Evolutionary conservation across 2,113 vertebrate genomes (phyloP).

Genomic region (Pachyramphus minor): DNA sequence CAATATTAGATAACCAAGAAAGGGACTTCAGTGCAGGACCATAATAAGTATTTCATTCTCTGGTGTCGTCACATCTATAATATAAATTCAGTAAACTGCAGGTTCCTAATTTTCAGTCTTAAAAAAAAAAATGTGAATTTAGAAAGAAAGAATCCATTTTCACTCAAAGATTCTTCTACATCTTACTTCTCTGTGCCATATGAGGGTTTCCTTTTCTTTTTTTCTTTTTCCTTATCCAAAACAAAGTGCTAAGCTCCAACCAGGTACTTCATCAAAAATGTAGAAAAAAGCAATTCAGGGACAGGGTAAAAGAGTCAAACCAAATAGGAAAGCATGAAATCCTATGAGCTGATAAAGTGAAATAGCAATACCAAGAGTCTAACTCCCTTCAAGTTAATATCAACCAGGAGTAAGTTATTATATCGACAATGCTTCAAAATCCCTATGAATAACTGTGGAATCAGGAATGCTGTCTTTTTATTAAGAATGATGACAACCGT

Average conservation of each 20-base stretch:
- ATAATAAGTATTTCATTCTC: background rate
- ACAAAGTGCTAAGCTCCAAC: background rate
- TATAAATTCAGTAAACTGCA: background rate
- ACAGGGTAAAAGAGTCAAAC: background rate
- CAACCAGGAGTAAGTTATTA: background rate
- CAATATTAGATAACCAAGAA: background rate
- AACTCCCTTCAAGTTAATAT: background rate
- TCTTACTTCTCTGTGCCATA: background rate
- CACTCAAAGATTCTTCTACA: background rate
- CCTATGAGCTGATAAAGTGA: background rate
- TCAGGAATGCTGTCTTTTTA: background rate
- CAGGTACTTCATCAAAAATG: background rate
- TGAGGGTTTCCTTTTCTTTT: background rate
- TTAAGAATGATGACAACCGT: slow-evolving; percentile 34
- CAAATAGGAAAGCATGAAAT: background rate
- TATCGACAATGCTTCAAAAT: background rate
- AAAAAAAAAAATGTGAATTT: background rate
- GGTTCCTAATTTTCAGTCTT: background rate
- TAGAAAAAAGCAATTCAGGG: background rate
- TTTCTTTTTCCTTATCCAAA: background rate
- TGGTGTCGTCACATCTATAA: background rate
- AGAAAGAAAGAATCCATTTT: background rate
- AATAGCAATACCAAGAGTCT: background rate
- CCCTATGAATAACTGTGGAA: background rate
- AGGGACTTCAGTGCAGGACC: background rate